A percentile compares a stretch with the other conserved stretches of the same genome.
Conservation (phyloP, 2,888 invertebrate species). For the Leptinotarsa juncta region DNA sequence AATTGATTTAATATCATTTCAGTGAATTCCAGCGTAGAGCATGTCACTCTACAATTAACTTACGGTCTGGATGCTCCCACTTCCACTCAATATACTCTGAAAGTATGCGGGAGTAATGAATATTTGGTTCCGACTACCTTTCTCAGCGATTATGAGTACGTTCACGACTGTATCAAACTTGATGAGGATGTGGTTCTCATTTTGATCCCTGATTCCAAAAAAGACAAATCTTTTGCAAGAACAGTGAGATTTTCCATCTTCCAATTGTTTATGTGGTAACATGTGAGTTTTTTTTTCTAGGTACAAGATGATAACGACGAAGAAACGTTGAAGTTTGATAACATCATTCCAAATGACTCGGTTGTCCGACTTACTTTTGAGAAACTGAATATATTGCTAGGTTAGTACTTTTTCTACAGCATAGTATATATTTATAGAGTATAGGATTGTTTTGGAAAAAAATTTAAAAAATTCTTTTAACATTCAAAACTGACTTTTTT, state of each 20-base stretch:
- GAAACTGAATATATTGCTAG: conserved; percentile 85
- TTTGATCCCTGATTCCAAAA: conserved; percentile 74
- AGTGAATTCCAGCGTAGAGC: conserved; percentile 89
- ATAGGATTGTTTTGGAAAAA: too few species aligned
- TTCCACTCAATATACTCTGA: conserved; percentile 69
- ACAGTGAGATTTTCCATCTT: conserved; percentile 69
- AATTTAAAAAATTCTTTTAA: too few species aligned
- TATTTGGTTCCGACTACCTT: conserved; percentile 87
- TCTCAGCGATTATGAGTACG: conserved; percentile 91
- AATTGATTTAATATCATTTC: conserved; percentile 39
- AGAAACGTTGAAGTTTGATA: conserved; percentile 79
- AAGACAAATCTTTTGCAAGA: conserved; percentile 79
- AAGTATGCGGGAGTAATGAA: conserved; percentile 90
- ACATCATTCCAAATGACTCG: conserved; percentile 82
- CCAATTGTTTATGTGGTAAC: neutral
- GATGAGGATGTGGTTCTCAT: conserved; percentile 86
- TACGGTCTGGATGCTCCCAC: conserved; percentile 78
- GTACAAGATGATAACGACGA: conserved; percentile 84
- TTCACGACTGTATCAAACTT: conserved; percentile 92
- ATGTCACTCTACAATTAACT: conserved; percentile 85
- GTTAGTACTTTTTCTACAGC: conserved; percentile 65
- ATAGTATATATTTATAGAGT: too few species aligned
- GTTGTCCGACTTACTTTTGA: conserved; percentile 83
- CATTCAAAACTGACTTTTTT: too few species aligned
- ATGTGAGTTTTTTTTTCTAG: conserved; percentile 59